Percentiles rank a stretch among this genome's conserved stretches.
These are phyloP conservation scores for Tachystola acroxantha DNA, from an alignment of 2,888 invertebrate species.

Conservation along the genomic window DNA sequence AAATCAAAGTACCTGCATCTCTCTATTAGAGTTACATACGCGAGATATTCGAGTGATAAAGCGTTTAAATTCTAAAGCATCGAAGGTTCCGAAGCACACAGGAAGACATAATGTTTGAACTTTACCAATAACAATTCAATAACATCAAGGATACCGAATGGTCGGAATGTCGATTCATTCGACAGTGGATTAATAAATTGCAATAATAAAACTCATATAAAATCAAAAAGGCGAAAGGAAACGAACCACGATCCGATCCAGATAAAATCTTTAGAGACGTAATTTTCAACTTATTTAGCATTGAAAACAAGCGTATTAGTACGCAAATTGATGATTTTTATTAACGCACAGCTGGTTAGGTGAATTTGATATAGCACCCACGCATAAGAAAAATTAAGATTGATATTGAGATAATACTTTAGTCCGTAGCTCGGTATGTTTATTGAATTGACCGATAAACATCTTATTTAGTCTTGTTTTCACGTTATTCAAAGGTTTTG, in stretches of 20 bases:
- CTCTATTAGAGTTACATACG: no score
- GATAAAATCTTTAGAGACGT: conserved; percentile 46
- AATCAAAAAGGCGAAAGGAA: conserved; percentile 37
- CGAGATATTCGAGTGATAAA: no score
- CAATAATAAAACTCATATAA: conserved; percentile 46
- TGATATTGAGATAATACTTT: conserved; percentile 24
- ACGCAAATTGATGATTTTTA: conserved; percentile 47
- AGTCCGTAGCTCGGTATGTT: conserved; percentile 14
- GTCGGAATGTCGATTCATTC: conserved; percentile 40
- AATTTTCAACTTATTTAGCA: conserved; percentile 47
- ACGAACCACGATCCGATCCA: conserved; percentile 25
- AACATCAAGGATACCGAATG: conserved; percentile 38
- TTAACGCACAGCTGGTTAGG: conserved; percentile 25
- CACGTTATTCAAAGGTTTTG: no score
- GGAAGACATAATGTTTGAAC: conserved; percentile 6
- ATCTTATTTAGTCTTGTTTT: no score
- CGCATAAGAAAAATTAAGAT: conserved; percentile 20
- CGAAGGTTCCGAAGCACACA: no score
- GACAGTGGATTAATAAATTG: conserved; percentile 41
- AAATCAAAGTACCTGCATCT: no score
- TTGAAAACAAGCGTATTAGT: conserved; percentile 45
- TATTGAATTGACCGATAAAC: conserved; percentile 2
- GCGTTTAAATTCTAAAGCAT: no score
- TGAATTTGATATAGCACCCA: conserved; percentile 40
- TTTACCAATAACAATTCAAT: conserved; percentile 27